phyloP scores from a whole-genome alignment of 2,797 vertebrate genomes.

The Cuculus canorus region DNA sequence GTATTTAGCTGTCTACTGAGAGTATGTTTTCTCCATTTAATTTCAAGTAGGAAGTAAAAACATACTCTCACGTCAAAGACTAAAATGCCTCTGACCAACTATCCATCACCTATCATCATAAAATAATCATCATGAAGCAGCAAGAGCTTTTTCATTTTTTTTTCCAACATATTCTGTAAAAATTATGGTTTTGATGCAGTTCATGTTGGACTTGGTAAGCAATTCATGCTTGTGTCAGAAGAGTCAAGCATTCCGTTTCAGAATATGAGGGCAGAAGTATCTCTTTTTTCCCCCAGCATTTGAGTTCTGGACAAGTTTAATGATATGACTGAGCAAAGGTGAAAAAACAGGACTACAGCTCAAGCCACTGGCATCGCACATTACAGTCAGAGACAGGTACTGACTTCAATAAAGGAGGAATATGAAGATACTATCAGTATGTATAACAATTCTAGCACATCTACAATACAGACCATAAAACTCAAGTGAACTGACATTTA shows the following conservation, averaged over 20 bases:
- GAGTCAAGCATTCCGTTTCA: neutral
- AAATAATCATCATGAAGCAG: neutral
- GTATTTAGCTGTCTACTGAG: neutral
- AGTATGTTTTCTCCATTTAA: neutral
- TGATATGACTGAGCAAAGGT: neutral
- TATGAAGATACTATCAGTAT: neutral
- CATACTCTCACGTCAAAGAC: neutral
- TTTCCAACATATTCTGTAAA: neutral
- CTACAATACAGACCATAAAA: slow-evolving; percentile 23
- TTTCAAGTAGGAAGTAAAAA: neutral
- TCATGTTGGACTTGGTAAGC: neutral
- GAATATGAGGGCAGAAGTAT: neutral
- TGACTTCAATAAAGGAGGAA: slow-evolving; percentile 11
- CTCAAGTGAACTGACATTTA: slow-evolving; percentile 44
- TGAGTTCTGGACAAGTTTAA: neutral
- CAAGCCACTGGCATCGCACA: neutral
- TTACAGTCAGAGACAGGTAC: neutral
- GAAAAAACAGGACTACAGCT: neutral
- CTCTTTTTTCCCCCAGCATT: neutral
- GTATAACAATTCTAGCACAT: slow-evolving; percentile 13
- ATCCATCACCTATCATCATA: neutral
- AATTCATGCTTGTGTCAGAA: slow-evolving; percentile 4
- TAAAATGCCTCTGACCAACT: neutral
- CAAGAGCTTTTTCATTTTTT: neutral
- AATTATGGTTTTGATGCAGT: neutral